Base-by-base conservation (phyloP, 2,797 vertebrate genomes). In the Stomatorhinus walkeri region DNA sequence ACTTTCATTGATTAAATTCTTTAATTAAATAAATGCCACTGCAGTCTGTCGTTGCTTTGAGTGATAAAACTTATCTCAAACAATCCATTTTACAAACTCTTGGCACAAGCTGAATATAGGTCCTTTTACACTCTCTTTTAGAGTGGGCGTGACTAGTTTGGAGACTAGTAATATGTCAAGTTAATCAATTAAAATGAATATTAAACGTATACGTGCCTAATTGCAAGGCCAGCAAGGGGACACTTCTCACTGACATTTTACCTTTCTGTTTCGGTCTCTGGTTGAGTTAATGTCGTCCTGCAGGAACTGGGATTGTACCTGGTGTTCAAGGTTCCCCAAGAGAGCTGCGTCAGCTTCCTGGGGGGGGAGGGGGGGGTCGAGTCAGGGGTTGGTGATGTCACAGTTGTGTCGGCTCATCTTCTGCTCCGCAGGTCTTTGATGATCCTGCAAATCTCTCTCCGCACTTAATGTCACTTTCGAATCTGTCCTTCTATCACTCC, bases 181-280 rank as follows among this genome's bases (percentile, higher is more conserved):
- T 32, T 72, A 32, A 14, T 32, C 28, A 32, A 14, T 32, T 16
- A 14, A 72, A 36, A 32, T 72, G 28, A n/a, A 43, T 83, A 83
- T 83, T 10, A 40, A 43, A 83, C 48, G 40, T 36, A 28, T 19
- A 6, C 32, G 19, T 7, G 28, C 28, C 10, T 72, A 72, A 16
- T 16, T 72, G 64, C 16, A 48, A 22, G 40, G 79, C 36, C 22
- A 83, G 40, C 10, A 48, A 48, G 43, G 4, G 32, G 32, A 7
- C 46, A 48, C 1, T 52, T 5, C 22, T 10, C 2, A 40, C 40
- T 85, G 0, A 32, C 0, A 36, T 8, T 86, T 93, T 94, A 98
- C 98, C 97, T 99, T 99, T 92, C 96, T 98, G 92, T 98, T 96
- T 93, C 97, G 95, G 54, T 99, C 98, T 95, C 96, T 98, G 88